phyloP scores from a whole-genome alignment of 2,797 vertebrate species.

The Pangasius larnaudii region DNA sequence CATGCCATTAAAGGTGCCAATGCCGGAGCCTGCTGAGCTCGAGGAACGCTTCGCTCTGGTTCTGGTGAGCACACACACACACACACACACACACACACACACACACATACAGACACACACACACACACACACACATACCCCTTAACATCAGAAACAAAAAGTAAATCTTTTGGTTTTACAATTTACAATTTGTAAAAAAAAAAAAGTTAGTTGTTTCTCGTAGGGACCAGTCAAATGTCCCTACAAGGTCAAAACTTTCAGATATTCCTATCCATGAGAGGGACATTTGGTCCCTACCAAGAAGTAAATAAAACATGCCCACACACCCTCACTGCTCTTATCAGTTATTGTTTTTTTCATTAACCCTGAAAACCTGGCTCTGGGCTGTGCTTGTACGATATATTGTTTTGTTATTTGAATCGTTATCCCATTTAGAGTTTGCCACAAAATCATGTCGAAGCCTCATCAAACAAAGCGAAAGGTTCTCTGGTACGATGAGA shows the following conservation, averaged over 20 bases:
- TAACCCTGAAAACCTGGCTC: not conserved
- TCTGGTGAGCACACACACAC: conserved; percentile 82
- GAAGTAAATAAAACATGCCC: not conserved
- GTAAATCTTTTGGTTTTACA: not conserved
- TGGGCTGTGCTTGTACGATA: not conserved
- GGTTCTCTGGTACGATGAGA: not conserved
- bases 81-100: not conserved
- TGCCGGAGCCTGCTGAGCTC: conserved; percentile 93
- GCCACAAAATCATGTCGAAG: not conserved
- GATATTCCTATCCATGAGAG: not conserved
- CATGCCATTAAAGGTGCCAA: conserved; percentile 91
- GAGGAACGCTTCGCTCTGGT: conserved; percentile 96
- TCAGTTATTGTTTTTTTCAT: not conserved
- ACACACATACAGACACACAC: not conserved
- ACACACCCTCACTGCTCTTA: not conserved
- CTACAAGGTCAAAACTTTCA: not conserved
- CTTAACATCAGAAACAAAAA: not conserved
- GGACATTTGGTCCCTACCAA: not conserved
- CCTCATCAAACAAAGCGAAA: not conserved
- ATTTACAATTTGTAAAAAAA: not conserved
- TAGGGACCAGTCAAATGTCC: not conserved
- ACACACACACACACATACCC: not conserved
- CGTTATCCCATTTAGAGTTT: not conserved
- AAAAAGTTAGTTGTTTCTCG: not conserved
- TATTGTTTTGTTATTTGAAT: not conserved